Percentiles rank a stretch among this genome's conserved stretches.
phyloP scores from a whole-genome alignment of 2,797 vertebrate species.

The Dendrocincla tyrannina region DNA sequence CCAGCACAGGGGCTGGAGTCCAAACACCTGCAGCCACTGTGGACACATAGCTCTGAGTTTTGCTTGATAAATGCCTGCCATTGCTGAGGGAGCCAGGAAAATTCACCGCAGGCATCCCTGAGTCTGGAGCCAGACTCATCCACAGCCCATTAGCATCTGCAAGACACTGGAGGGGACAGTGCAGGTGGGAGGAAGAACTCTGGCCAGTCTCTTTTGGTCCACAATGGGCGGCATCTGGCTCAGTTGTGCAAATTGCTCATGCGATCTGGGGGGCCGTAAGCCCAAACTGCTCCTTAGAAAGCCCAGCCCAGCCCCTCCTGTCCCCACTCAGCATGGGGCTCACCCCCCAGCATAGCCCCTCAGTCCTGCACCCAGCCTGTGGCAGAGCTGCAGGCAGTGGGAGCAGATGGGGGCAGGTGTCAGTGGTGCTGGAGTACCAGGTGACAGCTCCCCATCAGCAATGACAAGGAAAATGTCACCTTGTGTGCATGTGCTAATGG shows the following conservation, averaged over 20 bases:
- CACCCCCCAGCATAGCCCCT: background rate
- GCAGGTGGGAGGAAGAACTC: conserved; percentile 10
- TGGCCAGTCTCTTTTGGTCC: background rate
- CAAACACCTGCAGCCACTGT: background rate
- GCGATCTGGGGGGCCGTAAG: conserved; percentile 53
- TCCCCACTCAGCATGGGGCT: background rate
- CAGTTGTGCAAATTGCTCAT: conserved; percentile 45
- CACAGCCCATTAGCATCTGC: conserved; percentile 19
- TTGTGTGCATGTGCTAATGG: conserved; percentile 43
- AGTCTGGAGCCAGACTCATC: background rate
- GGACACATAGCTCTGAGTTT: background rate
- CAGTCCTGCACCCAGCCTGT: background rate
- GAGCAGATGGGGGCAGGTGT: background rate
- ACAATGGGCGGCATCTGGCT: background rate
- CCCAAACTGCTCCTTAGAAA: background rate
- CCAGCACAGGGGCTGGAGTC: background rate
- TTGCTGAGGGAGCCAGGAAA: background rate
- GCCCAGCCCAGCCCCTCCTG: conserved; percentile 59
- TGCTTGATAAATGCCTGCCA: background rate
- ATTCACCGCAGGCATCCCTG: background rate
- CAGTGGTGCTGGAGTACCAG: background rate
- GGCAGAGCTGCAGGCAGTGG: background rate
- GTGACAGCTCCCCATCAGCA: conserved; percentile 57
- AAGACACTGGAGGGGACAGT: background rate
- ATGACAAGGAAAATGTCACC: conserved; percentile 74